Evolutionary conservation across 23 tunicate species (phyloP), one percentile per base, ranked within the genome.

Genomic region (Trididemnum miniatum): DNA sequence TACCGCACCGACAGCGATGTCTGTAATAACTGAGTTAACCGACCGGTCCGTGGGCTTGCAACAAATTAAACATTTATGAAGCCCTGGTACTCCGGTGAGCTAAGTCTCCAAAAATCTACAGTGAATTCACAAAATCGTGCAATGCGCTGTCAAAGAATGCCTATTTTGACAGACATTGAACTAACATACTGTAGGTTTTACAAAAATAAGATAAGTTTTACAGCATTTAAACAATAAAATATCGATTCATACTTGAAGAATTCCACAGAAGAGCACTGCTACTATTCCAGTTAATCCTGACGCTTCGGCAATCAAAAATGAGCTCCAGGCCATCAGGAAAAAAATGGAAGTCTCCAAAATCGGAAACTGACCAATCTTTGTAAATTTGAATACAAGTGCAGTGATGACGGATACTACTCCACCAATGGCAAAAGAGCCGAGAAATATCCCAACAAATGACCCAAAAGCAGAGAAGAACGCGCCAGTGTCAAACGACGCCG

Each of bases 221-320:
- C n/a, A n/a, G n/a, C n/a, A n/a, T n/a, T n/a, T n/a, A n/a, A n/a
- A n/a, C n/a, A n/a, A n/a, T n/a, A n/a, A n/a, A n/a, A n/a, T n/a
- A n/a, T n/a, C n/a, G n/a, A n/a, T n/a, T 3, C 67, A 12, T 89
- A 95, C 99, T 90, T 96, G 99, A 51, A 77, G 22, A 44, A 96
- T 84, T 0, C 99, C 99, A 52, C 99, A 96, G 65, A 96, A 96
- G 27, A 96, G 66, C 24, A 96, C 96, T 22, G 99, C 87, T 0
- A 96, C 99, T 69, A 96, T 96, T 76, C 99, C 99, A 31, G 99
- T 96, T 34, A 96, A 88, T 23, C 89, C 94, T 22, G 88, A 74
- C 27, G 99, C 88, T 77, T 96, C 99, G 31, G 99, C 99, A 4
- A 96, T 29, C 59, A 96, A 66, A 52, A 96, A 96, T 0, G 94